These are phyloP conservation scores for Scrobipalpa atriplicella DNA, from an alignment of 2,888 invertebrate species.

Conservation along the genomic window DNA sequence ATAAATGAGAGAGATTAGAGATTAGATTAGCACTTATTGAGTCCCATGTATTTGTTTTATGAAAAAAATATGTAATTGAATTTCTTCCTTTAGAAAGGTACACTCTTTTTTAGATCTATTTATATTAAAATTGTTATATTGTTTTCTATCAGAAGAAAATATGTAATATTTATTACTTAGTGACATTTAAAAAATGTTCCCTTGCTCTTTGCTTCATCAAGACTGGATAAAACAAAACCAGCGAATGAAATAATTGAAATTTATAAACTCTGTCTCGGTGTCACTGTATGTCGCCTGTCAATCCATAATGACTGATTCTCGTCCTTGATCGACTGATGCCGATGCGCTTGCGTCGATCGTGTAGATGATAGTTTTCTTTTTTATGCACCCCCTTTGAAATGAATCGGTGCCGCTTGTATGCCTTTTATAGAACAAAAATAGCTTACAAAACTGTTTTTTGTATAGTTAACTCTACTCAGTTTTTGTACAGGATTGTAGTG, in stretches of 20 bases:
- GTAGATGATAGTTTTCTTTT: not conserved
- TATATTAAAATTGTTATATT: too few relatives aligned
- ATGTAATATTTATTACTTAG: not conserved
- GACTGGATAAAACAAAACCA: not conserved
- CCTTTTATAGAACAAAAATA: not conserved
- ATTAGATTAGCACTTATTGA: too few relatives aligned
- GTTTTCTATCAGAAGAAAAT: not conserved
- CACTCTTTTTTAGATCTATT: too few relatives aligned
- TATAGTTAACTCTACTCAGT: not conserved
- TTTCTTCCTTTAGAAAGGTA: too few relatives aligned
- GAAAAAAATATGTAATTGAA: too few relatives aligned
- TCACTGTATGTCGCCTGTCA: constrained; percentile 12
- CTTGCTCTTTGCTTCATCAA: not conserved
- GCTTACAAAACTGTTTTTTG: not conserved
- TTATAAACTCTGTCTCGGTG: constrained; percentile 1
- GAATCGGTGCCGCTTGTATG: not conserved
- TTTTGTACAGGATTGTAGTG: too few relatives aligned
- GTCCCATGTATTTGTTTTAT: too few relatives aligned
- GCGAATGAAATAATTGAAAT: not conserved
- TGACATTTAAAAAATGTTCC: not conserved
- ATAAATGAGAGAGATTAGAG: too few relatives aligned
- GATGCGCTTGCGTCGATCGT: not conserved
- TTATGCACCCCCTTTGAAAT: not conserved
- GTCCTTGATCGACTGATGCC: constrained; percentile 11
- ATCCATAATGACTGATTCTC: constrained; percentile 6